These are phyloP conservation scores for Myrmophylax atrothorax DNA, from an alignment of 2,113 vertebrate genomes.

Conservation along the genomic window DNA sequence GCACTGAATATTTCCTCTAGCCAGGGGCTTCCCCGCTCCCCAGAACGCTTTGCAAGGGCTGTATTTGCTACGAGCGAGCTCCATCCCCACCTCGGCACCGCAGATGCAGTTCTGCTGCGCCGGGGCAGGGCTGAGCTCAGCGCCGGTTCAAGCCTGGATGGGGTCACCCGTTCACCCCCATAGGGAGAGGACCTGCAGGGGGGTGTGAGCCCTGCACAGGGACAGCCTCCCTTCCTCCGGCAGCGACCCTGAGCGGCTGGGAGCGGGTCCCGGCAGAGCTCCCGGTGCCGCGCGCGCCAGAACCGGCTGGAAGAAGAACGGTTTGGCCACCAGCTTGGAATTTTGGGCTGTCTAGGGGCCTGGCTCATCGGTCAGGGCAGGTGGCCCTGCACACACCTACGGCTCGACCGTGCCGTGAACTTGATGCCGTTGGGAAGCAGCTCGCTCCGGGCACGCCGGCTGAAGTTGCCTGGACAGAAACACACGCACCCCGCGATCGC, in stretches of 20 bases:
- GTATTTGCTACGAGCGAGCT: background rate
- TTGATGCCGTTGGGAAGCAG: background rate
- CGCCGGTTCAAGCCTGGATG: background rate
- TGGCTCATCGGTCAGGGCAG: background rate
- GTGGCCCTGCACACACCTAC: background rate
- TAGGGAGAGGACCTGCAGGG: background rate
- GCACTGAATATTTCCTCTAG: background rate
- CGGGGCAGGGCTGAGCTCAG: background rate
- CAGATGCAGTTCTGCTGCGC: fast-evolving
- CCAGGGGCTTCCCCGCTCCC: background rate
- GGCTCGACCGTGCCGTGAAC: constrained; percentile 42
- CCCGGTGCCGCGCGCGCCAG: background rate
- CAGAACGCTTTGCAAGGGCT: fast-evolving
- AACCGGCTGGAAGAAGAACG: fast-evolving
- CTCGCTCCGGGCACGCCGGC: background rate
- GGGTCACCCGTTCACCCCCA: background rate
- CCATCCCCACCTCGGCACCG: background rate
- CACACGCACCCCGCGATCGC: background rate
- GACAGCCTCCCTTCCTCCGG: background rate
- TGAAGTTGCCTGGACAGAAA: background rate
- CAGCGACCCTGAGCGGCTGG: background rate
- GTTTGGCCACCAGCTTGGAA: background rate
- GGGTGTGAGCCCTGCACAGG: background rate
- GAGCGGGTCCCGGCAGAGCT: background rate
- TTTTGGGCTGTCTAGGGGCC: background rate